phyloP scores from a whole-genome alignment of 2,888 invertebrate species.

The Drosophila monieri region DNA sequence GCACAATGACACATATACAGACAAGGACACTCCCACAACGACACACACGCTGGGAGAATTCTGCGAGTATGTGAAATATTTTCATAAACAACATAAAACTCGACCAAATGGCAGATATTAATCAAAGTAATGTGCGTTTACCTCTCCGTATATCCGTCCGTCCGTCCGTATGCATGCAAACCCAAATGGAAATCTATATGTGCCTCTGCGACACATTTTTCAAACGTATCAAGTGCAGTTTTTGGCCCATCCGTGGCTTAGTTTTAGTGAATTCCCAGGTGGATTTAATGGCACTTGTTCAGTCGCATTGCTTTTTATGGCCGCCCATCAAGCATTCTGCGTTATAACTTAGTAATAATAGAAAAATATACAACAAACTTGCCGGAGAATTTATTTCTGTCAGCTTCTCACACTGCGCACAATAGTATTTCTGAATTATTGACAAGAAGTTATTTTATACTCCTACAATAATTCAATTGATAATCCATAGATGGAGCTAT shows the following conservation, averaged over 20 bases:
- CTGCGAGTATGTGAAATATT: slow-evolving; percentile 69
- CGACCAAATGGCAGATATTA: slow-evolving; percentile 77
- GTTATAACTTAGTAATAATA: slow-evolving; percentile 49
- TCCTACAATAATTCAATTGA: neutral
- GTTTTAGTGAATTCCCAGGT: slow-evolving; percentile 70
- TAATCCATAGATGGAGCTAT: neutral
- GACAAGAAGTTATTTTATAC: too few relatives aligned
- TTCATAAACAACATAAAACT: slow-evolving; percentile 79
- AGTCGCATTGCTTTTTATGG: slow-evolving; percentile 45
- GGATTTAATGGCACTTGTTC: slow-evolving; percentile 69
- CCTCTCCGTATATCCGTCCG: slow-evolving; percentile 29
- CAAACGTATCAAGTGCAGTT: slow-evolving; percentile 71
- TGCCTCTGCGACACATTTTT: slow-evolving; percentile 44
- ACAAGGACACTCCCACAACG: slow-evolving; percentile 30
- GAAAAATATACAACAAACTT: slow-evolving; percentile 33
- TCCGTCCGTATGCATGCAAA: slow-evolving; percentile 5
- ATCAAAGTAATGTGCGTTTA: slow-evolving; percentile 76
- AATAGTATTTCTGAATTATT: neutral
- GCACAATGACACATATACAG: slow-evolving; percentile 19
- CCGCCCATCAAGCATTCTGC: slow-evolving; percentile 47
- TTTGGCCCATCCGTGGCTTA: slow-evolving; percentile 46
- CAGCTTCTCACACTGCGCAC: slow-evolving; percentile 17
- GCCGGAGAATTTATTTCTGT: slow-evolving; percentile 22
- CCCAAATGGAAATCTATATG: slow-evolving; percentile 18
- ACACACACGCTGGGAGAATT: slow-evolving; percentile 13